Base-by-base conservation (phyloP, 1,140 invertebrate genomes). In the Trissolcus basalis region DNA sequence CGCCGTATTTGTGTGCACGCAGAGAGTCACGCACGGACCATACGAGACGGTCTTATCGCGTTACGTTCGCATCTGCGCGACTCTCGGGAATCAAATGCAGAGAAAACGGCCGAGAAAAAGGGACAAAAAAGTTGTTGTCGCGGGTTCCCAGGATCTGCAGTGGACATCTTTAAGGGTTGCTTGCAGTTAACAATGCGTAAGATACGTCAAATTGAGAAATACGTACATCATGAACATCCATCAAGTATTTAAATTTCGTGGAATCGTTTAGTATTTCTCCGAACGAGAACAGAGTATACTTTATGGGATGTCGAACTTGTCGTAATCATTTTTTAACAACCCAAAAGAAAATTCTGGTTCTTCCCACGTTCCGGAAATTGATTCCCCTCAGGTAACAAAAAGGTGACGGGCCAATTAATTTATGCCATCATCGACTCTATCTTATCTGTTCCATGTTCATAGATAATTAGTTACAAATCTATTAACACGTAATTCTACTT, bases 41-140 rank as follows among this genome's bases (percentile, higher is more conserved):
- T 61, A 67, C 60, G 61, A 71, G 74, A 77, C 74, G 72, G 80
- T 60, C 83, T 83, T 85, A 83, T 83, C 82, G 74, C 63, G 80
- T 83, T 81, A 82, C 79, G 82, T 82, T 84, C 81, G 82, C 83
- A 83, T 84, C 83, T 81, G 83, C 82, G 72, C 78, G 71, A 80
- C 73, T 70, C 82, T 27, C 74, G 75, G 80, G 83, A 82, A 81
- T 78, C 83, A 77, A 72, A 83, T 74, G 79, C 72, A 81, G 81
- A 81, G 81, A 84, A 83, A 82, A 81, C 78, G 33, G 64, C 50
- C 43, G 67, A 79, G 60, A 72, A 47, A 47, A 60, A 64, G 33
- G 45, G 27, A 47, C 64, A 73, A 83, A 84, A 82, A 83, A 80
- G 6, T 6, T 27, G 19, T 27, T 27, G 19, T 81, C 45, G 68